Evolutionary conservation across 2,888 invertebrate species (phyloP), one percentile per base, ranked within the genome.

Genomic region (Eurytoma californica): DNA sequence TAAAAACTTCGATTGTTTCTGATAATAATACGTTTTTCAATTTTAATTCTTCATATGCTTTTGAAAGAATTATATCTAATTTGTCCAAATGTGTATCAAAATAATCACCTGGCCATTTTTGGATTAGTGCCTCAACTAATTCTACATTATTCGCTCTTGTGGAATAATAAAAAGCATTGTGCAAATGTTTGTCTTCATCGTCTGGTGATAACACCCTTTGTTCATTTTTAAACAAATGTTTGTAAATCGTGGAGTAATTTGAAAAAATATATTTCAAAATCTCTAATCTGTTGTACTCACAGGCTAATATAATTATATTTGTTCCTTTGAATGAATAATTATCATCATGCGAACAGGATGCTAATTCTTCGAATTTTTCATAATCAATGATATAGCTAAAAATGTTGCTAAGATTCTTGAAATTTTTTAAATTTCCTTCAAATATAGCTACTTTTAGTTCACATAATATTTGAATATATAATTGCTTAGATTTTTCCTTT

Each of bases 151-250:
- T 67, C 24, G 82, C 82, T 51, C 84, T 79, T 63, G 85, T 83
- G 51, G 84, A 82, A 80, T 85, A 84, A 72, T 85, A 85, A 82
- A 85, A 85, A 30, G 81, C 83, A 72, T 82, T 83, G 68, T 85
- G 84, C 3, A 51, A 49, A 0, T 24, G 51, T 58, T 80, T 63
- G 75, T 84, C 83, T 55, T 67, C 47, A 76, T 79, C 65, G 18
- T 39, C 30, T 20, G 49, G 72, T 60, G 72, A 66, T 13, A 12
- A 30, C 9, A 39, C 7, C 39, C 9, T 39, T 7, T 39, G 49
- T 47, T 66, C 20, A 49, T 12, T 66, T 13, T 66, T 53, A 39
- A 39, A 39, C 2, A 16, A 67, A 28, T 28, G 2, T 20, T 67
- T 67, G 20, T 49, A 16, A 66, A 60, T 24, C 12, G n/a, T 49